These are phyloP conservation scores for Achatina immaculata DNA, from an alignment of 1,140 invertebrate genomes.

Conservation along the genomic window DNA sequence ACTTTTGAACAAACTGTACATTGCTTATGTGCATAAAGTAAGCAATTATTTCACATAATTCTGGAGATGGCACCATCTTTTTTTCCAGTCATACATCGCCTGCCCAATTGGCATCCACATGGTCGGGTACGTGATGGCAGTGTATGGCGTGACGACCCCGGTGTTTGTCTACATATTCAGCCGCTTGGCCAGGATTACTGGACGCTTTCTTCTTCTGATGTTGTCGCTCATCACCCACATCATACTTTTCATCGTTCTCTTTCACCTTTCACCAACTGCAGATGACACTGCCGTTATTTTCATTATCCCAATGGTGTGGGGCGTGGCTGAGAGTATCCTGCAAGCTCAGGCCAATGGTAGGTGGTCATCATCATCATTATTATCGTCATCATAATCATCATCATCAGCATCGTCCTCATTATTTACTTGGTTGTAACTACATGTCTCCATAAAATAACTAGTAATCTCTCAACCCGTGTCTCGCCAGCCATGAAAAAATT, in stretches of 20 bases:
- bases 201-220: conserved; percentile 85
- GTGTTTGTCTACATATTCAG: conserved; percentile 91
- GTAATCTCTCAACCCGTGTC: no score
- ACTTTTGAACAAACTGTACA: no score
- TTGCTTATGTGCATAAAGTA: no score
- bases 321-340: conserved; percentile 94
- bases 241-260: conserved; percentile 47
- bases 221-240: conserved; percentile 63
- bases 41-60: no score
- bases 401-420: no score
- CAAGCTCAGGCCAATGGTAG: conserved; percentile 95
- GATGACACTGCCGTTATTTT: conserved; percentile 85
- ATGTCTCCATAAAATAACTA: no score
- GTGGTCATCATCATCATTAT: no score
- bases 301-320: conserved; percentile 91
- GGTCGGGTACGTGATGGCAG: conserved; percentile 95
- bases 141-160: conserved; percentile 92
- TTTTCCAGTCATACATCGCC: conserved; percentile 91
- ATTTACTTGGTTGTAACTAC: no score
- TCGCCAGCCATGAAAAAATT: no score
- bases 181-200: conserved; percentile 90
- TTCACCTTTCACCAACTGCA: conserved; percentile 84
- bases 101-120: conserved; percentile 90
- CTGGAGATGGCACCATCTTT: no score
- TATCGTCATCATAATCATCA: no score